Evolutionary conservation across 2,888 invertebrate species (phyloP).

Genomic region (Blastobasis adustella): DNA sequence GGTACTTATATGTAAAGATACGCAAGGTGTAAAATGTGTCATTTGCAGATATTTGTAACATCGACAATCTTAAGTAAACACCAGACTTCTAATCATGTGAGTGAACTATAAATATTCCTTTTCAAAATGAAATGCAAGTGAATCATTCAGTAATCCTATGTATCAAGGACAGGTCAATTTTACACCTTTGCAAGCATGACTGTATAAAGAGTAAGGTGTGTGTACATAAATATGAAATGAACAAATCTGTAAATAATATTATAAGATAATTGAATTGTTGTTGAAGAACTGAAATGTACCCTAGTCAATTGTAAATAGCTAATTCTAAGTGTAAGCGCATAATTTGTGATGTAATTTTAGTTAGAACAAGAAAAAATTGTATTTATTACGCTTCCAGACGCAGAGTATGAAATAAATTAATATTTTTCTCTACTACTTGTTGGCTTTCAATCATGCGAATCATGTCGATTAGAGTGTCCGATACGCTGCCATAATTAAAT

Average conservation of each 20-base stretch:
- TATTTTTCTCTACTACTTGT: constrained; percentile 63
- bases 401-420: constrained; percentile 69
- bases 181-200: constrained; percentile 35
- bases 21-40: too few relatives aligned
- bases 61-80: too few relatives aligned
- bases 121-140: constrained; percentile 2
- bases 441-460: constrained; percentile 36
- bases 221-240: constrained; percentile 40
- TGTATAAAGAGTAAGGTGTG: constrained; percentile 30
- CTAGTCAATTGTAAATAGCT: constrained; percentile 74
- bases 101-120: too few relatives aligned
- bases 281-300: constrained; percentile 73
- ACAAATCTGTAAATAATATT: constrained; percentile 15
- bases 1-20: constrained; percentile 40
- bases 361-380: constrained; percentile 64
- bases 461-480: too few relatives aligned
- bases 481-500: neutral
- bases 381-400: constrained; percentile 74
- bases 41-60: too few relatives aligned
- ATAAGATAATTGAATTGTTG: constrained; percentile 33
- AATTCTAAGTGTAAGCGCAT: constrained; percentile 53
- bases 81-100: too few relatives aligned
- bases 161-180: constrained; percentile 21
- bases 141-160: neutral
- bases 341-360: constrained; percentile 72